Base-by-base conservation (phyloP, 1,140 invertebrate species). In the Zeugodacus cucurbitae region DNA sequence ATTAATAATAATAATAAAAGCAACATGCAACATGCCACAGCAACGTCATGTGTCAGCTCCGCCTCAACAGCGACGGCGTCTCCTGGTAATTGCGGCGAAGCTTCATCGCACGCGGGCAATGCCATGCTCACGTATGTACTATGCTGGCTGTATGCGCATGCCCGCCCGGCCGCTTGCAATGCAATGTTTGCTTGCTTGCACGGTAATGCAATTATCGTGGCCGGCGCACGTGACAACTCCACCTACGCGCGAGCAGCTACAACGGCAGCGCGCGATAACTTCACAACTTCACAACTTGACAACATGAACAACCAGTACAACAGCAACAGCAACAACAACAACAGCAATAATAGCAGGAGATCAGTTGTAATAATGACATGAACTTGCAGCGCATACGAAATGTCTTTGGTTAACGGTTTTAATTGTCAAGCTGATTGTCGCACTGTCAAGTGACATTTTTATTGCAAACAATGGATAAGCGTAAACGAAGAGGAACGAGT, bases 201-300 rank as follows among this genome's bases (percentile, higher is more conserved):
- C 26, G 74, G 74, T 44, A 82, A 41, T 54, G 85, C 48, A 64
- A 44, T 78, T 87, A 82, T 82, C 74, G 74, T 82, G 11, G 74
- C 17, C 67, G 67, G 11, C 54, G 85, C 85, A 88, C 88, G 88
- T 88, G 88, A 88, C 88, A 88, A 88, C 88, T 88, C 88, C 88
- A 87, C 88, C 88, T 78, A 87, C 88, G 37, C 62, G 86, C 48
- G 7, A 11, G 37, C 57, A 87, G 34, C n/a, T n/a, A 48, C 87
- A 70, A 74, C 64, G 57, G 67, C 62, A 48, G 48, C 67, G 32
- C 22, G n/a, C 41, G 44, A 26, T 64, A 74, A 7, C n/a, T 2
- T 85, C 67, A 59, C 44, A 59, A 59, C 32, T 86, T 86, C n/a
- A 86, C 48, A 86, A 59, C 26, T 86, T 32, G 44, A 58, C 48